These are phyloP conservation scores for Loripinus fragilis DNA, from an alignment of 2,888 invertebrate species.

Conservation along the genomic window DNA sequence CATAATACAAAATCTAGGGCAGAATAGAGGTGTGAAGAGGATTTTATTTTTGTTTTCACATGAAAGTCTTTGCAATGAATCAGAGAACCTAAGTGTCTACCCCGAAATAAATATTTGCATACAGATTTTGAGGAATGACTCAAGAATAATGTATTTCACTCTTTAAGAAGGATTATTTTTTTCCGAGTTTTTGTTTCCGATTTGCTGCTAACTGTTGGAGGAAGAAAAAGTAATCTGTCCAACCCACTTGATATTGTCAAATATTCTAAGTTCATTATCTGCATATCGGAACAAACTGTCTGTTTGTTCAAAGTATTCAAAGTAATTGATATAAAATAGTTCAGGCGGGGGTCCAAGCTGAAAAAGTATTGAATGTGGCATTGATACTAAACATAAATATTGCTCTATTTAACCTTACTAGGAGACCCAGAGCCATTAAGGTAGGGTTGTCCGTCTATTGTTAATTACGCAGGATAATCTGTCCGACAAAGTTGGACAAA, in stretches of 20 bases:
- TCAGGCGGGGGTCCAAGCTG: not conserved
- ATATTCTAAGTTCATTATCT: slow-evolving; percentile 25
- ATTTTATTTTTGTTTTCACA: not conserved
- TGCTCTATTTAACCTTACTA: slow-evolving; percentile 8
- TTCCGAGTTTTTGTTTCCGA: not conserved
- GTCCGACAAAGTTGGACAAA: slow-evolving; percentile 16
- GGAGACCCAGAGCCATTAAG: slow-evolving; percentile 2
- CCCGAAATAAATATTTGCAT: not conserved
- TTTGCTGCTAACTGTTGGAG: slow-evolving; percentile 6
- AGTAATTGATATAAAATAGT: slow-evolving; percentile 26
- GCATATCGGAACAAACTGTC: not conserved
- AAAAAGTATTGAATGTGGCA: slow-evolving; percentile 16
- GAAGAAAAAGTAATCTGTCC: slow-evolving; percentile 11
- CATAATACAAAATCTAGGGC: too few species aligned
- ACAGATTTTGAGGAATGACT: slow-evolving; percentile 17
- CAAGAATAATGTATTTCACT: not conserved
- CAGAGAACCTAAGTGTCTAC: slow-evolving; percentile 6
- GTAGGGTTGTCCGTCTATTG: not conserved
- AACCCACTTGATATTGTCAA: slow-evolving; percentile 16
- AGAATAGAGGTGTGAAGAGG: too few species aligned
- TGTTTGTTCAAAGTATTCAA: slow-evolving; percentile 19
- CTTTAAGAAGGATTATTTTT: slow-evolving; percentile 6
- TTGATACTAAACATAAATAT: slow-evolving; percentile 30
- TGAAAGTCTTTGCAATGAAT: not conserved
- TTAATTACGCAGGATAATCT: slow-evolving; percentile 8